phyloP scores from a whole-genome alignment of 2,113 vertebrate genomes.

The Anarhynchus alexandrinus region DNA sequence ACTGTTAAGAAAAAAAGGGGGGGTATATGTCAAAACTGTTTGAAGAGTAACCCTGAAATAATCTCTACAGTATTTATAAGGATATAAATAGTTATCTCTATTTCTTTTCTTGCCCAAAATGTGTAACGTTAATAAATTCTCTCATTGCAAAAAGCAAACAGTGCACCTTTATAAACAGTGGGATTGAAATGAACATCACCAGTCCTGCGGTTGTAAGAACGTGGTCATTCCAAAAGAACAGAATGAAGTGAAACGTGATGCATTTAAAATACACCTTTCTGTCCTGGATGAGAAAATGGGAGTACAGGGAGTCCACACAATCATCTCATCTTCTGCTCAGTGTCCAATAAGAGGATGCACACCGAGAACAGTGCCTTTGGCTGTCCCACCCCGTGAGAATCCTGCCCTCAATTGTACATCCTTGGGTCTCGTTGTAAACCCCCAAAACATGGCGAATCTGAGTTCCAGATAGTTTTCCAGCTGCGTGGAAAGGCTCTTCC shows the following conservation, averaged over 20 bases:
- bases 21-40: neutral
- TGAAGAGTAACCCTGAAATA: neutral
- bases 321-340: neutral
- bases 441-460: neutral
- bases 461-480: neutral
- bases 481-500: neutral
- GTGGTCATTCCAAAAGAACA: neutral
- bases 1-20: neutral
- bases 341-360: neutral
- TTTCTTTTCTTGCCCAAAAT: neutral
- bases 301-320: neutral
- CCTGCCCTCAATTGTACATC: neutral
- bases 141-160: constrained; percentile 8
- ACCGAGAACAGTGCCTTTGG: neutral
- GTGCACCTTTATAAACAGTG: neutral
- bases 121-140: constrained; percentile 2
- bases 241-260: neutral
- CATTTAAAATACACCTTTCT: neutral
- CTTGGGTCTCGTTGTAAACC: neutral
- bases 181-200: constrained; percentile 10
- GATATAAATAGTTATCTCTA: neutral
- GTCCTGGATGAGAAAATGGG: neutral
- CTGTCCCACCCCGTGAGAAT: neutral
- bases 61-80: neutral
- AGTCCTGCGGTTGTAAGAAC: neutral